A percentile compares a stretch with the other conserved stretches of the same genome.
phyloP scores from a whole-genome alignment of 2,888 invertebrate genomes.

The Arctia plantaginis region DNA sequence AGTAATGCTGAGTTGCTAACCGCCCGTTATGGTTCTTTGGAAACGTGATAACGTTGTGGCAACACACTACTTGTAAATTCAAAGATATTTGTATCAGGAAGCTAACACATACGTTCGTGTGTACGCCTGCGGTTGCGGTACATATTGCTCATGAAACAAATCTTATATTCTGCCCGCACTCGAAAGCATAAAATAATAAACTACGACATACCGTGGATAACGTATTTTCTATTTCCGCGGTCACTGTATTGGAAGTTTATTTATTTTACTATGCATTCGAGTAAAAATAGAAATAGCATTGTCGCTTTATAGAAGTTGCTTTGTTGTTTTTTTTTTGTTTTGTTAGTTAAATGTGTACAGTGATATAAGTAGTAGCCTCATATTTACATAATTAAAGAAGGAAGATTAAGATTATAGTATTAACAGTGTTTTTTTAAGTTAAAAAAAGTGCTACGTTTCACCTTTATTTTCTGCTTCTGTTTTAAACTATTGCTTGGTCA shows the following conservation, averaged over 20 bases:
- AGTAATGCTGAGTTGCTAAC: neutral
- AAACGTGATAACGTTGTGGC: neutral
- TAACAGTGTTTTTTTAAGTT: no score
- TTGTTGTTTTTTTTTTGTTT: neutral
- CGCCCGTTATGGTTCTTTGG: neutral
- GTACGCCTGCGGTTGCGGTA: slow-evolving; percentile 11
- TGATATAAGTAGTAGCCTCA: neutral
- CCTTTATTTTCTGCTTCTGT: neutral
- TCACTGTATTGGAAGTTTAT: slow-evolving; percentile 53
- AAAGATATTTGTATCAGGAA: slow-evolving; percentile 7
- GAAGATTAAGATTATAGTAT: no score
- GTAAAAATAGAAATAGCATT: slow-evolving; percentile 38
- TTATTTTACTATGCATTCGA: slow-evolving; percentile 57
- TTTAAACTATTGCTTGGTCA: neutral
- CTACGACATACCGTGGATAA: slow-evolving; percentile 40
- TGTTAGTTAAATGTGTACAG: neutral
- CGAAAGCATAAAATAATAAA: slow-evolving; percentile 53
- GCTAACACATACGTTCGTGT: slow-evolving; percentile 11
- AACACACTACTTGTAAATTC: neutral
- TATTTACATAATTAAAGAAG: neutral
- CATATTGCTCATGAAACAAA: slow-evolving; percentile 35
- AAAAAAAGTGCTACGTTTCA: neutral
- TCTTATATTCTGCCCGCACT: slow-evolving; percentile 45
- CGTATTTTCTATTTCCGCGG: slow-evolving; percentile 56
- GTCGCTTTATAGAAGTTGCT: neutral